These are phyloP conservation scores for Brienomyrus brachyistius DNA, from an alignment of 2,113 vertebrate genomes.

Conservation along the genomic window DNA sequence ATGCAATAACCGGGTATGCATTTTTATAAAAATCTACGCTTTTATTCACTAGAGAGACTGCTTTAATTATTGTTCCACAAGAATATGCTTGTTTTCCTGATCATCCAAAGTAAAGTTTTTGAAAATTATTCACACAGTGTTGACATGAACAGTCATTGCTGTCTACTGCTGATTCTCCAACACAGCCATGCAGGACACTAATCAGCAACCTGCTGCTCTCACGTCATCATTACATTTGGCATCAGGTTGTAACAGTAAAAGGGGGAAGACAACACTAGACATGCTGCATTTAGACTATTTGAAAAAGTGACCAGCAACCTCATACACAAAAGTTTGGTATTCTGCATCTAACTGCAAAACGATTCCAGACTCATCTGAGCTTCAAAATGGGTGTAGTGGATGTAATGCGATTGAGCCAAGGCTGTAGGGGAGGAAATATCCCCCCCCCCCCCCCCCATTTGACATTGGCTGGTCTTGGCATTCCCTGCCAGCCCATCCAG, in stretches of 20 bases:
- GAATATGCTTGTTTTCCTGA: background rate
- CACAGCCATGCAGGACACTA: background rate
- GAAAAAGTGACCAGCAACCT: background rate
- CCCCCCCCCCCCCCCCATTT: background rate
- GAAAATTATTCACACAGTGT: background rate
- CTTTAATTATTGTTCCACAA: background rate
- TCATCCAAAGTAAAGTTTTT: background rate
- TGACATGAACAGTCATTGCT: background rate
- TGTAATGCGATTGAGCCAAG: background rate
- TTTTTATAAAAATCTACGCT: background rate
- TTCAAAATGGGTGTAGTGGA: background rate
- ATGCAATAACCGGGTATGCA: background rate
- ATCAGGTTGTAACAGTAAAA: background rate
- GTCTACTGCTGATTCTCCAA: background rate
- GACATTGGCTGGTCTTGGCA: conserved; percentile 6
- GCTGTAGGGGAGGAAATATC: background rate
- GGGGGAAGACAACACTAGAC: background rate
- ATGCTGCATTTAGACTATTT: background rate
- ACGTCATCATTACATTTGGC: background rate
- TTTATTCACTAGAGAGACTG: background rate
- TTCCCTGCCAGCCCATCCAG: conserved; percentile 11
- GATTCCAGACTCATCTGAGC: background rate
- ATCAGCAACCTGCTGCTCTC: background rate
- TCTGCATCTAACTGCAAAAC: background rate
- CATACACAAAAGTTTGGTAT: background rate